These are phyloP conservation scores for Agrochola macilenta DNA, from an alignment of 2,888 invertebrate genomes.

Conservation along the genomic window DNA sequence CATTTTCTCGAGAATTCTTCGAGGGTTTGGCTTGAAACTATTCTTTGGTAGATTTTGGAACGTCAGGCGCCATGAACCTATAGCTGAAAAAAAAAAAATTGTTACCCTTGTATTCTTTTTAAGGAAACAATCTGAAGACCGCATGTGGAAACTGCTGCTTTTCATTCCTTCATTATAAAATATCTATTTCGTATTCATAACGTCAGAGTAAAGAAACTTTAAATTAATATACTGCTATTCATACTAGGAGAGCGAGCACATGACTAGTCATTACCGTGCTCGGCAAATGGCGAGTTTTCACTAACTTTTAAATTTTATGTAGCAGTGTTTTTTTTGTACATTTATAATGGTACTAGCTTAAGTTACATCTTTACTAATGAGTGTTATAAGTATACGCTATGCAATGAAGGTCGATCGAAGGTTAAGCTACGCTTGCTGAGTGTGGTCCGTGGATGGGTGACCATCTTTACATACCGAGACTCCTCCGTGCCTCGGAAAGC, in stretches of 20 bases:
- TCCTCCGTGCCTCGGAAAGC: too few relatives aligned
- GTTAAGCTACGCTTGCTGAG: background rate
- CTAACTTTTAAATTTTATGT: background rate
- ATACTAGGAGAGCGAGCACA: background rate
- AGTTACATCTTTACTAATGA: background rate
- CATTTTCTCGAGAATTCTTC: slow-evolving; percentile 31
- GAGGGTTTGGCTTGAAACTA: slow-evolving; percentile 30
- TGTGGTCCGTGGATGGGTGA: too few relatives aligned
- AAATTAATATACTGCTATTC: slow-evolving; percentile 30
- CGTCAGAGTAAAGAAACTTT: slow-evolving; percentile 11
- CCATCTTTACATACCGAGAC: too few relatives aligned
- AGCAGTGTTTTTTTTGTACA: background rate
- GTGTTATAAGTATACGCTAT: background rate
- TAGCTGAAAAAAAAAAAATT: background rate
- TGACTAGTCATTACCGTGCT: slow-evolving; percentile 17
- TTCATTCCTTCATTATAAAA: slow-evolving; percentile 11
- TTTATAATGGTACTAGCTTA: background rate
- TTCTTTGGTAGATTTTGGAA: slow-evolving; percentile 9
- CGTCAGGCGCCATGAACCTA: background rate
- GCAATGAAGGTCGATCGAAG: too few relatives aligned
- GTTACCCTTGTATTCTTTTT: background rate
- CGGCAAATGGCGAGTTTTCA: slow-evolving; percentile 1
- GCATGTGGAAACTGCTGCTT: background rate
- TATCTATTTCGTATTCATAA: slow-evolving; percentile 28
- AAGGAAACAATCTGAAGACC: background rate